Evolutionary conservation across 2,888 invertebrate genomes (phyloP), one percentile per base, ranked within the genome.

Genomic region (Synanthedon formicaeformis): DNA sequence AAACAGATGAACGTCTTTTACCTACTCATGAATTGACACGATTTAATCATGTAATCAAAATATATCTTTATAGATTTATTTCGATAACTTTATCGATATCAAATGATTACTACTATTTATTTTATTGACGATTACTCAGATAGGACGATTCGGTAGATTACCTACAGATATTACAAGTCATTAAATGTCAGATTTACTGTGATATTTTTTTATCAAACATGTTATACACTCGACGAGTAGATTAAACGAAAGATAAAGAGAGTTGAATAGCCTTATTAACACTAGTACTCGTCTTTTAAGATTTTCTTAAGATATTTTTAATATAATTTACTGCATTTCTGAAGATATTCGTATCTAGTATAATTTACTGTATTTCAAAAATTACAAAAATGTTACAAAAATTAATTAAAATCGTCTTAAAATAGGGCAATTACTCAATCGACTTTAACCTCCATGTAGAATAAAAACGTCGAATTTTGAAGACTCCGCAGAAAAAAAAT

Each of bases 241-340:
- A 80, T 83, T 78, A 76, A 62, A 60, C 60, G 52, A 53, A 12
- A 62, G 83, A 84, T 80, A 81, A 75, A 69, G 61, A 59, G 66
- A 78, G 81, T 83, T 81, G 81, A 85, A 77, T 78, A 78, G 76
- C 78, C 77, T 75, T 59, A 34, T 66, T 53, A 60, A 67, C 63
- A 66, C 61, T 16, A 16, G 18, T 23, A 14, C 45, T 13, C 6
- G 3, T 45, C 45, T 45, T 45, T 13, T 34, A 34, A 34, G 8
- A 34, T 10, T 10, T 34, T 34, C 10, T 8, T 34, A 34, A 34
- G 8, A 34, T 34, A 8, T 34, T 34, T 34, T 23, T 23, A 23
- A 23, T 23, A 23, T 23, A 18, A 18, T 4, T 23, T 23, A 23
- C 23, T 23, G 23, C 23, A 23, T 23, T 5, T 23, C 5, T 23